Percentiles rank a stretch among this genome's conserved stretches.
These are phyloP conservation scores for Cynopterus sphinx DNA, from an alignment of 2,797 vertebrate species.

Conservation along the genomic window DNA sequence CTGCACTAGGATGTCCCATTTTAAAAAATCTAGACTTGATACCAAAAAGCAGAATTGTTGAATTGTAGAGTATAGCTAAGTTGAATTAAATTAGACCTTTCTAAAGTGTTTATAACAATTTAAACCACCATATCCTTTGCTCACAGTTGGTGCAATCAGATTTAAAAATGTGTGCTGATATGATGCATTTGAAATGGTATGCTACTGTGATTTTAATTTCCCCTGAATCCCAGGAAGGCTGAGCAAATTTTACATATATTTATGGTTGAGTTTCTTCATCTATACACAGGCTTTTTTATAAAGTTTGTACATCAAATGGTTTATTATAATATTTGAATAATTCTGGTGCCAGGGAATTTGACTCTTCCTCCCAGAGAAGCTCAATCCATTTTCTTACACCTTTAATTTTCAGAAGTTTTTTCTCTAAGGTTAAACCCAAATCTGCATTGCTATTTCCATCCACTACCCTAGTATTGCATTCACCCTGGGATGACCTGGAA, in stretches of 20 bases:
- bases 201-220: constrained; percentile 37
- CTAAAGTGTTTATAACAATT: constrained; percentile 49
- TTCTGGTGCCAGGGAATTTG: background rate
- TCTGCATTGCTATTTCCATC: background rate
- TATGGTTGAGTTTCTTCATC: constrained; percentile 12
- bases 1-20: background rate
- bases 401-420: background rate
- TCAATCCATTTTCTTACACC: background rate
- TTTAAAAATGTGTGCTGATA: constrained; percentile 36
- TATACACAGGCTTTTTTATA: constrained; percentile 26
- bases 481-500: background rate
- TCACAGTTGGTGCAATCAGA: constrained; percentile 37
- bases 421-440: background rate
- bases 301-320: background rate
- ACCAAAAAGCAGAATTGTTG: background rate
- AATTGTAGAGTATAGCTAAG: background rate
- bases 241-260: constrained; percentile 15
- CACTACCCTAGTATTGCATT: background rate
- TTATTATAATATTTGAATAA: constrained; percentile 13
- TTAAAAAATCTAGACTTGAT: background rate
- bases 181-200: background rate
- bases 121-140: background rate
- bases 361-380: background rate
- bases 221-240: background rate
- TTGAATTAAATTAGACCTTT: constrained; percentile 45